Base-by-base conservation (phyloP, 2,888 invertebrate genomes). In the Calliphora vomitoria region DNA sequence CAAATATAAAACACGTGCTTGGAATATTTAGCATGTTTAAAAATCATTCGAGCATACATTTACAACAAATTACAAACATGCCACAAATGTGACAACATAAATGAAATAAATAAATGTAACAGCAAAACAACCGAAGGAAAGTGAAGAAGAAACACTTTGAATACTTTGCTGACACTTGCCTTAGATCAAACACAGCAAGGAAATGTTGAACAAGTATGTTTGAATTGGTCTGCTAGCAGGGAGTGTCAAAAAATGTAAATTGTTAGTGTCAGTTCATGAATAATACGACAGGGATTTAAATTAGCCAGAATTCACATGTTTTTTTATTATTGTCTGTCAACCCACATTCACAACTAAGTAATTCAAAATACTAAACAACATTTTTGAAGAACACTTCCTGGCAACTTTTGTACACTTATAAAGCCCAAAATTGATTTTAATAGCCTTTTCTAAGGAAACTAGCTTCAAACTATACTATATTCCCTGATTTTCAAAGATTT, bases 51-150 rank as follows among this genome's bases (percentile, higher is more conserved):
- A 80, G 79, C 86, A 80, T 64, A 79, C 62, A 86, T 71, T 74
- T 72, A 72, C 72, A 74, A 69, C 44, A 82, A 86, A 82, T 80
- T 55, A 72, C 80, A 79, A 69, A 69, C 74, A 79, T 80, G 55
- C 79, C 79, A 75, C 83, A 83, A 86, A 83, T 83, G 82, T 86
- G 86, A 82, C 86, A 86, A 82, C 78, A 69, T 79, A 79, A 79
- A 79, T 82, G 53, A 79, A 68, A 82, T 35, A 82, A 41, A 25
- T 13, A 50, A 15, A 64, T 31, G n/a, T 8, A 50, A 41, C 2
- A 15, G 20, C 8, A 38, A 44, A 8, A 5, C 35, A 0, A 15
- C 35, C n/a, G 8, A 58, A 18, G 58, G 13, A 69, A 35, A 41
- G 3, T 3, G 47, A 38, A 4, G 20, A 10, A 18, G 31, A 25